phyloP scores from a whole-genome alignment of 1,140 invertebrate species.

The Plectrocnemia conspersa region DNA sequence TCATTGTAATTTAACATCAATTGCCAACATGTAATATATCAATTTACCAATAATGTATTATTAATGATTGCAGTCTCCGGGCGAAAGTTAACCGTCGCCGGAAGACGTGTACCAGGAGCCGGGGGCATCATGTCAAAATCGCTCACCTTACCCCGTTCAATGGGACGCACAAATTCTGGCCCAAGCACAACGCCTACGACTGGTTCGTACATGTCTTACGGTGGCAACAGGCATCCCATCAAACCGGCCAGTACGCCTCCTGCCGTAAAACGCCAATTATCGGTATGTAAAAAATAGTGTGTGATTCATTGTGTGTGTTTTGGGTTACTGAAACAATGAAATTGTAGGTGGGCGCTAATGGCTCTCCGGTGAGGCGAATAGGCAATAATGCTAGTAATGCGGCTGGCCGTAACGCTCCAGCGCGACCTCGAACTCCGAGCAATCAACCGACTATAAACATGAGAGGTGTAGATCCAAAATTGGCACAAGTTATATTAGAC shows the following conservation, averaged over 20 bases:
- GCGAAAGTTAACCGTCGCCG: constrained; percentile 66
- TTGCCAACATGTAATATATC: too few relatives aligned
- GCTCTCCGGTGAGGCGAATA: constrained; percentile 59
- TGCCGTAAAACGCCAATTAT: constrained; percentile 72
- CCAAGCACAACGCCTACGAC: constrained; percentile 41
- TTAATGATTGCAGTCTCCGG: constrained; percentile 63
- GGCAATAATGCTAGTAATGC: constrained; percentile 35
- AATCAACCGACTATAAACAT: constrained; percentile 50
- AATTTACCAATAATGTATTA: too few relatives aligned
- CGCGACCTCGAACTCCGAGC: constrained; percentile 45
- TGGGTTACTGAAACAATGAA: neutral
- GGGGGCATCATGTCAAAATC: constrained; percentile 67
- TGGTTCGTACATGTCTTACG: constrained; percentile 46
- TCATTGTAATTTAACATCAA: too few relatives aligned
- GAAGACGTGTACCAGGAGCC: constrained; percentile 57
- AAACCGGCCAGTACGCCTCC: constrained; percentile 76
- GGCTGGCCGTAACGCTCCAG: constrained; percentile 44
- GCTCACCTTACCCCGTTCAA: constrained; percentile 75
- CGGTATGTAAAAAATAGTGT: constrained; percentile 51
- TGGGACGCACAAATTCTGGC: constrained; percentile 63
- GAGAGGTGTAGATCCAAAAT: constrained; percentile 82
- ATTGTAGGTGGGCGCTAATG: constrained; percentile 38
- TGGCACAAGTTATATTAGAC: constrained; percentile 74
- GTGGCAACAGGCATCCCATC: constrained; percentile 50
- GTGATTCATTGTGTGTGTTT: neutral